A percentile compares a stretch with the other conserved stretches of the same genome.
Conservation (phyloP, 2,113 vertebrate species). For the Gopherus flavomarginatus region DNA sequence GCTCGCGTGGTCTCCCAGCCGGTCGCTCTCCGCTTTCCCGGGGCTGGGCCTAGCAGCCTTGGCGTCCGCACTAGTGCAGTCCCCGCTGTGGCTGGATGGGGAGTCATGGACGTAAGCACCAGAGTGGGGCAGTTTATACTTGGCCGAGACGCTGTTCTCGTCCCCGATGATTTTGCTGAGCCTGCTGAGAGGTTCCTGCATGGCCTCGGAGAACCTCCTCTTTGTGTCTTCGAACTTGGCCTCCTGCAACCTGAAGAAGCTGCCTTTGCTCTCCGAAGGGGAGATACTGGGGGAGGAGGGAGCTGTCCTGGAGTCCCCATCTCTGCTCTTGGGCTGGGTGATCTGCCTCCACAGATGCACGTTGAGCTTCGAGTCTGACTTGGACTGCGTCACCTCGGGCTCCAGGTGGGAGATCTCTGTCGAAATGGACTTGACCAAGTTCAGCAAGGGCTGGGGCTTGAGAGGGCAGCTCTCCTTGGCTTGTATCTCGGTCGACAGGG, state of each 20-base stretch:
- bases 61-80: neutral
- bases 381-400: conserved; percentile 84
- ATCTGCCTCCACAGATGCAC: conserved; percentile 85
- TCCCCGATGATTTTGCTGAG: conserved; percentile 90
- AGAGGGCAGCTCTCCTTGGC: conserved; percentile 77
- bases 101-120: neutral
- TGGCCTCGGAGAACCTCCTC: conserved; percentile 82
- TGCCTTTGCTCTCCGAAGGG: conserved; percentile 78
- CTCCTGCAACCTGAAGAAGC: conserved; percentile 86
- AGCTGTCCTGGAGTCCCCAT: conserved; percentile 84
- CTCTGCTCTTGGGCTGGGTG: conserved; percentile 78
- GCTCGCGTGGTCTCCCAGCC: conserved; percentile 21
- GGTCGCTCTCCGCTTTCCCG: neutral
- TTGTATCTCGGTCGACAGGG: conserved; percentile 83
- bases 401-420: conserved; percentile 83
- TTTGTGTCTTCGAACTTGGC: conserved; percentile 87
- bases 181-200: conserved; percentile 86
- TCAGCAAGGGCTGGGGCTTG: conserved; percentile 81
- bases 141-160: conserved; percentile 70
- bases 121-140: neutral
- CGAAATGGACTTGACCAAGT: conserved; percentile 87
- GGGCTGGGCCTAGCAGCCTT: neutral
- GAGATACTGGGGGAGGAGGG: conserved; percentile 85
- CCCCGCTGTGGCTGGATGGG: neutral
- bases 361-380: conserved; percentile 86